These are phyloP conservation scores for Nothobranchius kuhntae DNA, from an alignment of 2,113 vertebrate species.

Conservation along the genomic window DNA sequence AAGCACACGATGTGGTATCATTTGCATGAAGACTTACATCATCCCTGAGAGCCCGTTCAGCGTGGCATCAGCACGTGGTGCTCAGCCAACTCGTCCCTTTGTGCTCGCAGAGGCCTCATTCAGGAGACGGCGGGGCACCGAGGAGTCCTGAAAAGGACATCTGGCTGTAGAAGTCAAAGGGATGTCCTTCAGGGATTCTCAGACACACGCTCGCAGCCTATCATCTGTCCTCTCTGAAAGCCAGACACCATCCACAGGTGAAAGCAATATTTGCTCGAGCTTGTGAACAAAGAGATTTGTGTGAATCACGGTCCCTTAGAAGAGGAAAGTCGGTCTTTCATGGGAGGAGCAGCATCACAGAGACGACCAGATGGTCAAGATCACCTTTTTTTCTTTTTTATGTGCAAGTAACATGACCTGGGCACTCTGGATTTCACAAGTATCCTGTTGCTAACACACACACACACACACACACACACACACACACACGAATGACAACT, in stretches of 20 bases:
- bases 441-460: slow-evolving; percentile 36
- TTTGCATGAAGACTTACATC: slow-evolving; percentile 72
- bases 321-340: slow-evolving; percentile 59
- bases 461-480: slow-evolving; percentile 23
- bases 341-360: slow-evolving; percentile 27
- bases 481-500: slow-evolving; percentile 29
- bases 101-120: slow-evolving; percentile 62
- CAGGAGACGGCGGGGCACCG: slow-evolving; percentile 60
- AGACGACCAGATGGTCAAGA: slow-evolving; percentile 74
- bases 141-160: slow-evolving; percentile 69
- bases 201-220: slow-evolving; percentile 41
- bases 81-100: slow-evolving; percentile 66
- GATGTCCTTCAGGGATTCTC: slow-evolving; percentile 57
- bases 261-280: slow-evolving; percentile 47
- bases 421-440: slow-evolving; percentile 57
- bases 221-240: slow-evolving; percentile 43
- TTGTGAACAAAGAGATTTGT: slow-evolving; percentile 50
- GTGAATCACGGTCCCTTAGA: slow-evolving; percentile 43
- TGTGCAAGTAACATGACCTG: slow-evolving; percentile 69
- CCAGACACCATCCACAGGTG: slow-evolving; percentile 57
- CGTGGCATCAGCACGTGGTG: slow-evolving; percentile 69
- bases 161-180: slow-evolving; percentile 64
- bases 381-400: slow-evolving; percentile 50
- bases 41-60: slow-evolving; percentile 58
- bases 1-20: slow-evolving; percentile 56